Percentiles rank a stretch among this genome's conserved stretches.
phyloP scores from a whole-genome alignment of 2,888 invertebrate species.

The Microctonus brassicae region DNA sequence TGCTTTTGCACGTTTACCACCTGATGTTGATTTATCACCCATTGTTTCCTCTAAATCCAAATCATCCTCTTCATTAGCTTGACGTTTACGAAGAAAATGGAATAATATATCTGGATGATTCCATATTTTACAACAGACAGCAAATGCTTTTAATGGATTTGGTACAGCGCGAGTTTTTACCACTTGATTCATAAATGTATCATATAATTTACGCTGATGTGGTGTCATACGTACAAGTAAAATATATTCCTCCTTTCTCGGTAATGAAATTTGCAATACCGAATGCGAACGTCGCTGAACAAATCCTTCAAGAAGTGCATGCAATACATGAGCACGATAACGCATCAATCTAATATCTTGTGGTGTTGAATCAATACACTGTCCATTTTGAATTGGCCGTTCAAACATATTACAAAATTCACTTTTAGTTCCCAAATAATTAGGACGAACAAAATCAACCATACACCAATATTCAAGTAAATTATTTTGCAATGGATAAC shows the following conservation, averaged over 20 bases:
- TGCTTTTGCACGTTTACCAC: conserved; percentile 65
- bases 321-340: conserved; percentile 94
- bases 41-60: conserved; percentile 85
- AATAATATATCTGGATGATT: conserved; percentile 94
- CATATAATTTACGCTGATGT: conserved; percentile 91
- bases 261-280: conserved; percentile 91
- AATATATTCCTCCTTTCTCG: conserved; percentile 96
- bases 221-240: conserved; percentile 88
- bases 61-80: conserved; percentile 83
- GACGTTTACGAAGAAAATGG: conserved; percentile 86
- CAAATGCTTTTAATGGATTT: conserved; percentile 97
- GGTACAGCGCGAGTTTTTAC: conserved; percentile 88
- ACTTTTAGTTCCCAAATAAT: conserved; percentile 95
- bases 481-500: conserved; percentile 98
- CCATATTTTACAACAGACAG: conserved; percentile 99
- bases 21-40: conserved; percentile 69
- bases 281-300: conserved; percentile 96
- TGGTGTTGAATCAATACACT: conserved; percentile 96
- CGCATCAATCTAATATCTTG: conserved; percentile 95
- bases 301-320: conserved; percentile 94
- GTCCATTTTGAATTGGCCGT: conserved; percentile 97
- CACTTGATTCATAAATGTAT: conserved; percentile 93
- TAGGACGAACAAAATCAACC: conserved; percentile 98
- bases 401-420: conserved; percentile 99
- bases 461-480: conserved; percentile 97